Conservation (phyloP, 2,888 invertebrate species). For the Octonoba sinensis region DNA sequence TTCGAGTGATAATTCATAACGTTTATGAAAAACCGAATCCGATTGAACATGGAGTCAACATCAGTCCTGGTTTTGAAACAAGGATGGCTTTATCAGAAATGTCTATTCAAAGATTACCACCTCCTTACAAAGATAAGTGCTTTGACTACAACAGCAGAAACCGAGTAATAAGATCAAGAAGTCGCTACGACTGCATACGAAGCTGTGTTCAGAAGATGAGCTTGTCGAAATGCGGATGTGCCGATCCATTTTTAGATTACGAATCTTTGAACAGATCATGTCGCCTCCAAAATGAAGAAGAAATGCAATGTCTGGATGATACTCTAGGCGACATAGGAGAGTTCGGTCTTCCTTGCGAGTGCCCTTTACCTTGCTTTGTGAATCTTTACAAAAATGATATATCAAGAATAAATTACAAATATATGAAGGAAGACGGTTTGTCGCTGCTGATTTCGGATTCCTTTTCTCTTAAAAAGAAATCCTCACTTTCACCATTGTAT, state of each 20-base stretch:
- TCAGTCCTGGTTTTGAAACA: slow-evolving; percentile 28
- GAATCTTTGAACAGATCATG: not conserved
- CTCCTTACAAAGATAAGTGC: slow-evolving; percentile 64
- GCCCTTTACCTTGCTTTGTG: slow-evolving; percentile 14
- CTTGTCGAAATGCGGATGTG: not conserved
- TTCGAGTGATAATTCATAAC: slow-evolving; percentile 62
- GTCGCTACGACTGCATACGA: not conserved
- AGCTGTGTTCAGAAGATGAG: slow-evolving; percentile 9
- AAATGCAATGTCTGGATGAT: slow-evolving; percentile 9
- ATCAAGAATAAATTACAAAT: not conserved
- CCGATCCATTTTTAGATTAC: slow-evolving; percentile 8
- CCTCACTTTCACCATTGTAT: not conserved
- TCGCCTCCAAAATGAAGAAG: slow-evolving; percentile 6
- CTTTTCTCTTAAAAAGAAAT: too few species aligned
- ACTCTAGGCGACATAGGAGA: not conserved
- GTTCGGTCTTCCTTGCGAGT: not conserved
- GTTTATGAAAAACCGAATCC: slow-evolving; percentile 52
- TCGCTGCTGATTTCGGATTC: not conserved
- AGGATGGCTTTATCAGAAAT: slow-evolving; percentile 3
- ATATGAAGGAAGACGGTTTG: too few species aligned
- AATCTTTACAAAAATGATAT: slow-evolving; percentile 1
- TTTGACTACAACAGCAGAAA: slow-evolving; percentile 15
- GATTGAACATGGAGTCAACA: slow-evolving; percentile 21
- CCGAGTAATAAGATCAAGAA: not conserved
- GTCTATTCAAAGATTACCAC: slow-evolving; percentile 42